A percentile compares a stretch with the other conserved stretches of the same genome.
Conservation (phyloP, 1,140 invertebrate species). For the Mesaphorura yosii region DNA sequence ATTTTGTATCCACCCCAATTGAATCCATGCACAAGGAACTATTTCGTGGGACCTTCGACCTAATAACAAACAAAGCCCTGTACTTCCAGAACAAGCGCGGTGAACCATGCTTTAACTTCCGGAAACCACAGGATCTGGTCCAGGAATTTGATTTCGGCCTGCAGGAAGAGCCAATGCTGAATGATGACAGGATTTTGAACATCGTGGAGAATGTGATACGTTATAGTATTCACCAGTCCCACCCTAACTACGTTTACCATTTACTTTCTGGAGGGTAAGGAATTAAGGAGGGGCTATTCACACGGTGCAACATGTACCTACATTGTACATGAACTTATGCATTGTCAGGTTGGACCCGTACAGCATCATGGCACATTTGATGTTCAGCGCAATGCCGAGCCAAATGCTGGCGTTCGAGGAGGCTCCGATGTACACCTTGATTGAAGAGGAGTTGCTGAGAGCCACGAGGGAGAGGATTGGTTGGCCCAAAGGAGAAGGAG, state of each 20-base stretch:
- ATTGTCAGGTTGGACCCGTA: background rate
- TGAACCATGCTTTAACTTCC: background rate
- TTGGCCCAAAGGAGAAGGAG: conserved; percentile 44
- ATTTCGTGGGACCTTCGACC: background rate
- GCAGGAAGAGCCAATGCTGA: background rate
- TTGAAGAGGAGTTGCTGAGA: background rate
- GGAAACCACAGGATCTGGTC: background rate
- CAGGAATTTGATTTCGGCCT: conserved; percentile 1
- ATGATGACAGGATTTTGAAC: background rate
- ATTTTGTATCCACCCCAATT: background rate
- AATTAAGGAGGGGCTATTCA: no score
- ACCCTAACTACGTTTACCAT: background rate
- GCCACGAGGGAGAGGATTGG: background rate
- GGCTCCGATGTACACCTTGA: background rate
- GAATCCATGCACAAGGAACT: background rate
- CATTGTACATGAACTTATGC: no score
- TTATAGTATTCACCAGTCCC: background rate
- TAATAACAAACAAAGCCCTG: background rate
- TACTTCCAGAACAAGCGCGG: background rate
- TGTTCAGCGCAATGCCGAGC: background rate
- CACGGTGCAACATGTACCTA: no score
- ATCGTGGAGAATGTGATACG: background rate
- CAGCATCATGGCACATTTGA: background rate
- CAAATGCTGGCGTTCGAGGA: background rate
- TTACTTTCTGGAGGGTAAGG: background rate